phyloP scores from a whole-genome alignment of 2,888 invertebrate species.

The Megamerina dolium region DNA sequence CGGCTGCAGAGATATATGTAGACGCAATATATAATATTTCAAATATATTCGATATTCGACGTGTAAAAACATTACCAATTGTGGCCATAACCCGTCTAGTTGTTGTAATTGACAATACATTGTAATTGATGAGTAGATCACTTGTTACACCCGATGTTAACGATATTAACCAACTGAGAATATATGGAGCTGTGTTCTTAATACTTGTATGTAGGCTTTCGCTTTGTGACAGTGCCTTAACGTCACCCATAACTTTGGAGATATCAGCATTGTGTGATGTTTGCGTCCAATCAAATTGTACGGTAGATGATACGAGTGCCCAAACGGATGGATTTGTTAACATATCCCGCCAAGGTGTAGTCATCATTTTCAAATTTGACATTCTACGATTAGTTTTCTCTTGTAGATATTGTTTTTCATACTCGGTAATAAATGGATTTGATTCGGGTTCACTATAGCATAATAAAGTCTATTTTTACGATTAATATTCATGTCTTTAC shows the following conservation, averaged over 20 bases:
- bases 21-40: no score
- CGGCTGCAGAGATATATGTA: slow-evolving; percentile 1
- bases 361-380: no score
- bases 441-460: slow-evolving; percentile 59
- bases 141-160: slow-evolving; percentile 57
- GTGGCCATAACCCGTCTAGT: slow-evolving; percentile 53
- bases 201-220: slow-evolving; percentile 52
- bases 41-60: background rate
- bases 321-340: slow-evolving; percentile 62
- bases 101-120: slow-evolving; percentile 47
- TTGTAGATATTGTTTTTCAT: slow-evolving; percentile 59
- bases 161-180: slow-evolving; percentile 55
- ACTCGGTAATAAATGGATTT: slow-evolving; percentile 64
- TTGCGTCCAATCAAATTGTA: slow-evolving; percentile 57
- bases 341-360: slow-evolving; percentile 66
- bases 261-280: slow-evolving; percentile 55
- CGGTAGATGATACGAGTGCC: slow-evolving; percentile 65
- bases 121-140: slow-evolving; percentile 59
- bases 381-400: slow-evolving; percentile 55
- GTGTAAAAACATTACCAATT: slow-evolving; percentile 52
- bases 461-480: slow-evolving; percentile 52
- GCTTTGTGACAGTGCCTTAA: slow-evolving; percentile 52
- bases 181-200: slow-evolving; percentile 53
- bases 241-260: slow-evolving; percentile 54
- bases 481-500: slow-evolving; percentile 47